Evolutionary conservation across 2,113 vertebrate genomes (phyloP), one percentile per base, ranked within the genome.

Genomic region (Leptobrachium ailaonicum): DNA sequence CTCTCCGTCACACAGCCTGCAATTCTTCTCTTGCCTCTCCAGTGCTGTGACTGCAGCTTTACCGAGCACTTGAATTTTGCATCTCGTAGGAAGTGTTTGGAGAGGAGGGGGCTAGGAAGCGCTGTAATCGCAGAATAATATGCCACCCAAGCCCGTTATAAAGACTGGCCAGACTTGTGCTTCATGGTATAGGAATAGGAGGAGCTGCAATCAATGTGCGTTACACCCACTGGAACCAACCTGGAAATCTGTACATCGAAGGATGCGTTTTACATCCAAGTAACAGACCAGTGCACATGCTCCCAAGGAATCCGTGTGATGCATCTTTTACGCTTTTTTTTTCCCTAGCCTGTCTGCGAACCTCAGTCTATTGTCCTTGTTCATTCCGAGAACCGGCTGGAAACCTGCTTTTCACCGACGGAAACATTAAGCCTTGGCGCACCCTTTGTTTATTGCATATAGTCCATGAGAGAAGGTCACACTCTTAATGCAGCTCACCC

Each of bases 151-250:
- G 71, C 78, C 50, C 54, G 71, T 80, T 80, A 73, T 67, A 66
- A 73, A 80, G 67, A 78, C 75, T 70, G 60, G 60, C 58, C 45
- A 69, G 70, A 66, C 71, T 67, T 50, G n/a, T 41, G 73, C 43
- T 67, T 73, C 71, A 56, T 73, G 62, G n/a, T 80, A 73, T 73
- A 58, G 78, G 42, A 73, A 80, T 66, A 74, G 78, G 78, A 80
- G 78, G 78, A 73, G 78, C 78, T 68, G 62, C 20, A 12, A 60
- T 67, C 63, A 42, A 63, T 74, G 71, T 45, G 73, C 12, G 20
- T 32, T 71, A 71, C 76, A 71, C 67, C 76, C 76, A 71, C 50
- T 60, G 53, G 14, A 67, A 8, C 47, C 14, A 78, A 71, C 58
- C 67, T 78, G 56, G 41, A 20, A 63, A 12, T 47, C 76, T 41